Base-by-base conservation (phyloP, 2,888 invertebrate genomes). In the Antitype chi region DNA sequence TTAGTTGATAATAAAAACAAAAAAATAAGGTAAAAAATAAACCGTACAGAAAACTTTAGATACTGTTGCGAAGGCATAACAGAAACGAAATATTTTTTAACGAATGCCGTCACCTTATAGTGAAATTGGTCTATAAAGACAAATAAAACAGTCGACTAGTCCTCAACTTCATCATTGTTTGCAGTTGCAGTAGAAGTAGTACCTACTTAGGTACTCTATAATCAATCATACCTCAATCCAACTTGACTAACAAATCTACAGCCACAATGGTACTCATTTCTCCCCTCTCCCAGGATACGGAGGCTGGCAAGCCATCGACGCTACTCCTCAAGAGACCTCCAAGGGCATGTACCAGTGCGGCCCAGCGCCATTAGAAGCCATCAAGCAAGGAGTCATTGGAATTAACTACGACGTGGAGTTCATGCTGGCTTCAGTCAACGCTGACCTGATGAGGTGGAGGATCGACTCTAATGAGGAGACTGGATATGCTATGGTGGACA, bases 281-380 rank as follows among this genome's bases (percentile, higher is more conserved):
- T 53, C 32, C 2, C 25, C 49, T 28, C 23, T 2, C 97, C 43
- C 15, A 97, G 98, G 98, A 20, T 98, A 98, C 91, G 98, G 98
- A 0, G 99, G 99, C n/a, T 99, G 99, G 99, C 99, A 99, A 95
- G 98, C 98, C 0, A 97, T 98, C 66, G 99, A 99, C 91, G 97
- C 98, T 0, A 99, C 99, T 0, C 98, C 99, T 0, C 98, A 98
- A 92, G 98, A 98, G 93, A 97, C 97, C 0, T 98, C 98, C 8
- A 97, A 97, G 57, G 97, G 97, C 0, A 90, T 97, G 79, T 98
- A 97, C 94, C 98, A 98, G 82, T 98, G 98, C 88, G 98, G 99
- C 0, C 98, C 99, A 15, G 97, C 98, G 0, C 98, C 98, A 0
- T 92, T 98, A 6, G 98, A 98, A 90, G 98, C 98, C 8, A 97